Base-by-base conservation (phyloP, 2,113 vertebrate genomes). In the Alouatta palliata region DNA sequence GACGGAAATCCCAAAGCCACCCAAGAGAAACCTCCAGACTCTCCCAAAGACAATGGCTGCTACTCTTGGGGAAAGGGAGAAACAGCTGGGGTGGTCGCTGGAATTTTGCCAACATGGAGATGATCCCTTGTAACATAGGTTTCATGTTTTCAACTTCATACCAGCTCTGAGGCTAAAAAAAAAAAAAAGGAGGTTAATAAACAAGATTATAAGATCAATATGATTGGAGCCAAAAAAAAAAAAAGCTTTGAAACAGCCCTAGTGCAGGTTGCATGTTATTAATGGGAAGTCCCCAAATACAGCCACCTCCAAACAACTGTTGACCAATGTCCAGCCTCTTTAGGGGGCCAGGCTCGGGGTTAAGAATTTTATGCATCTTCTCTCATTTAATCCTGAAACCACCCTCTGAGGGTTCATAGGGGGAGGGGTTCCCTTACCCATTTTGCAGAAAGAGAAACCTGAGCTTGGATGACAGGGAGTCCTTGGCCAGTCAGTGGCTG, bases 111-210 rank as follows among this genome's bases (percentile, higher is more conserved):
- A 1, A 0, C 0, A 1, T 12, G 27, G 32, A 77, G 6, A 37
- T 17, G 47, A 11, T 23, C 30, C 12, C 14, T 0, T 0, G 23
- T 37, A 37, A 84, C 7, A 3, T 0, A 23, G 6, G 13, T 5
- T 70, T 40, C 25, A 6, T 13, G 30, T 47, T 37, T 84, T 32
- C 58, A 66, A 43, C 19, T 32, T 45, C 14, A 49, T 2, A 9
- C 23, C 77, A 52, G 45, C 32, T 83, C 49, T 68, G 13, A 61
- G 40, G 37, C 68, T 32, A 17, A 45, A 52, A 64, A 45, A 49
- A 52, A 52, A 3, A 19, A 23, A 23, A 40, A 85, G 6, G 2
- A 30, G 2, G 1, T 45, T 45, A 19, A 35, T 16, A 56, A 43
- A 52, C 86, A 83, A 12, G 3, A 64, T 20, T 47, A 47, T 32